Conservation (phyloP, 2,888 invertebrate species). For the Lasius platythorax region DNA sequence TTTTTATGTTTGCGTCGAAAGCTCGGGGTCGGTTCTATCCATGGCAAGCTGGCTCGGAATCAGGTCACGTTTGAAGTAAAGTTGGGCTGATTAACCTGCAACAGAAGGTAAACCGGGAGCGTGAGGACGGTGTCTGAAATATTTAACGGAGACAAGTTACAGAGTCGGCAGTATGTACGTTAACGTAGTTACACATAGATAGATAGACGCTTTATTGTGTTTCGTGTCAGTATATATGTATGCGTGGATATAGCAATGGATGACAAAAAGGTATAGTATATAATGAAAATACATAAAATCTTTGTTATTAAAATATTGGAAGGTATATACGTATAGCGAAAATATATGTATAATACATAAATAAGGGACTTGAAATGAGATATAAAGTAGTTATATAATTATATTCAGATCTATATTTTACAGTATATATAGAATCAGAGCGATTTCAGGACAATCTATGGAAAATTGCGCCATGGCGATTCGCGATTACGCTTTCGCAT, state of each 20-base stretch:
- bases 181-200: neutral
- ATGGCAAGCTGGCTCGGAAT: constrained; percentile 81
- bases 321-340: neutral
- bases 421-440: neutral
- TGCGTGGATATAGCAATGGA: neutral
- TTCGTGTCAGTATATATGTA: neutral
- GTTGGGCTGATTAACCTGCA: constrained; percentile 78
- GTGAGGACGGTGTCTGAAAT: constrained; percentile 30
- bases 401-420: neutral
- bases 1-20: constrained; percentile 78
- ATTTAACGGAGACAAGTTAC: constrained; percentile 20
- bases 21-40: constrained; percentile 80
- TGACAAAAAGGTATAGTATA: neutral
- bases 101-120: constrained; percentile 23
- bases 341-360: neutral
- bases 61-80: constrained; percentile 78
- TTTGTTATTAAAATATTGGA: neutral
- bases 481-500: neutral
- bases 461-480: neutral
- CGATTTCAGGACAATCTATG: neutral
- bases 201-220: constrained; percentile 26
- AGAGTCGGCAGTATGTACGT: neutral
- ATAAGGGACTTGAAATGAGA: neutral
- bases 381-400: neutral
- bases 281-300: neutral